Base-by-base conservation (phyloP, 1,140 invertebrate species). In the Drosophila takahashii region DNA sequence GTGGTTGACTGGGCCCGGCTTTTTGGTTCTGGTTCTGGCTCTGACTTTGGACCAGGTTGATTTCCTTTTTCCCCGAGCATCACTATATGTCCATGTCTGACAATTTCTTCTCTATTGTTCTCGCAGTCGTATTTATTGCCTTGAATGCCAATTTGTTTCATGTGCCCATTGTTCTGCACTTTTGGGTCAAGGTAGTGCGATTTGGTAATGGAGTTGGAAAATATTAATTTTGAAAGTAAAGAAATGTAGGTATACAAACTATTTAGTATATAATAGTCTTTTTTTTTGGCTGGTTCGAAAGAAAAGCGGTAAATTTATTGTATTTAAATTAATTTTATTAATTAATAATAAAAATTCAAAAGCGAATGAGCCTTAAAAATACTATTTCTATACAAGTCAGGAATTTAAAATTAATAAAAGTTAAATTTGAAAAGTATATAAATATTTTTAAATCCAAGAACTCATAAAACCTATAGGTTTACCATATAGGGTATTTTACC, bases 41-140 rank as follows among this genome's bases (percentile, higher is more conserved):
- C 37, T 50, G 54, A 6, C 45, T 18, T 7, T n/a, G 6, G 27
- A 39, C 48, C 51, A 50, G 48, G 61, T 77, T 77, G 54, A 67
- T 54, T 59, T 69, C 29, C 61, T 58, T 50, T 42, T 57, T 52
- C 45, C 41, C 59, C 16, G 18, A 29, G 22, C 39, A 45, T 32
- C n/a, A n/a, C 47, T 50, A 50, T 50, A 66, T 47, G 61, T 42
- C 29, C 62, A 53, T 62, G 73, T 75, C 48, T 45, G 36, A 26
- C 27, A 53, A 59, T 80, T 87, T 83, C 71, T 89, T 79, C 62
- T 83, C 75, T 79, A 79, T 87, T 75, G 84, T 77, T 87, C 66
- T 77, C 81, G 77, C 67, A 62, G 74, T 71, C 60, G 83, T 87
- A 89, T 87, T 87, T 87, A 87, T 87, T 87, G 83, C 83, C 71